These are phyloP conservation scores for Falco concolor DNA, from an alignment of 2,797 vertebrate species.

Conservation along the genomic window DNA sequence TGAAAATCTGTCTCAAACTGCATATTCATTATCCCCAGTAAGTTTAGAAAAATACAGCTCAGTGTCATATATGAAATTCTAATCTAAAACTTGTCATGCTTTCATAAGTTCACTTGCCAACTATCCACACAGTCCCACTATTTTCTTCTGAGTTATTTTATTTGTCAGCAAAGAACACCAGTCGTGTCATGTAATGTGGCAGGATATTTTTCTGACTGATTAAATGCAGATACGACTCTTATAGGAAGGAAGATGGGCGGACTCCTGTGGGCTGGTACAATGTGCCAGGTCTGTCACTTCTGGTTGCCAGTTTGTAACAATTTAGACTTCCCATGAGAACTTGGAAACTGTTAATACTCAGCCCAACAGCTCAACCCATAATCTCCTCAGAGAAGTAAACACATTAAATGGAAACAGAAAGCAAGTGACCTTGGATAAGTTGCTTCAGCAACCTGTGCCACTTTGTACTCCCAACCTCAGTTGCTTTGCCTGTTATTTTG, in stretches of 20 bases:
- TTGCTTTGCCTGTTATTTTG: not conserved
- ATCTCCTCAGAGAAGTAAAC: slow-evolving; percentile 51
- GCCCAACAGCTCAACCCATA: not conserved
- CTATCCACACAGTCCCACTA: not conserved
- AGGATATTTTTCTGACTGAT: not conserved
- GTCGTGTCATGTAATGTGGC: accelerated
- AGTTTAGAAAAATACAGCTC: not conserved
- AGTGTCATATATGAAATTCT: not conserved
- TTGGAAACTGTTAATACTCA: not conserved
- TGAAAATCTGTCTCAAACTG: not conserved
- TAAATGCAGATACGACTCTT: not conserved
- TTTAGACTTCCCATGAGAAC: slow-evolving; percentile 5
- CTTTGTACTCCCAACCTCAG: not conserved
- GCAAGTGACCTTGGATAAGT: not conserved
- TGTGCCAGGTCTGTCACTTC: slow-evolving; percentile 13
- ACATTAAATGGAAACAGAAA: slow-evolving; percentile 7
- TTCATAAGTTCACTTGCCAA: not conserved
- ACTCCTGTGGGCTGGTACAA: not conserved
- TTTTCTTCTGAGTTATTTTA: not conserved
- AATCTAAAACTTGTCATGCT: not conserved
- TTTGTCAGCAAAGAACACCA: accelerated
- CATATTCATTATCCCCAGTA: not conserved
- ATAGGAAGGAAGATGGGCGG: not conserved
- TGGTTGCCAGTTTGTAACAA: not conserved
- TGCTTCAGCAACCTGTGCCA: not conserved